Evolutionary conservation across 2,888 invertebrate genomes (phyloP).

Genomic region (Melanargia galathea): DNA sequence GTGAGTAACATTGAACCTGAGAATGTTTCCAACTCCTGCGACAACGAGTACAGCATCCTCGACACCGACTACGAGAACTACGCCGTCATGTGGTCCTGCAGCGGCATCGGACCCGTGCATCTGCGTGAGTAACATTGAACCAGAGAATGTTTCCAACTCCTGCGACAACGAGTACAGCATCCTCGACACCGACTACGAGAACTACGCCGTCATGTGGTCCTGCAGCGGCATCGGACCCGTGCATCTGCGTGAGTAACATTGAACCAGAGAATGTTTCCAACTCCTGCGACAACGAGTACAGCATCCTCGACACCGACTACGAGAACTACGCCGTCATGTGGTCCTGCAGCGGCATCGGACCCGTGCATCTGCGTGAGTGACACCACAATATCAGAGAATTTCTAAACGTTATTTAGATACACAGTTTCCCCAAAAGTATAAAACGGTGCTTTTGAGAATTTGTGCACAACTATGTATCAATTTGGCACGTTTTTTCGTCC

Average conservation of each 20-base stretch:
- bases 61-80: slow-evolving; percentile 89
- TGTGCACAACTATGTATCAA: too few species aligned
- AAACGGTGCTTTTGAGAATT: too few species aligned
- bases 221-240: slow-evolving; percentile 88
- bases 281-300: slow-evolving; percentile 86
- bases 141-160: slow-evolving; percentile 79
- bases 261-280: slow-evolving; percentile 69
- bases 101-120: slow-evolving; percentile 87
- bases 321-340: slow-evolving; percentile 88
- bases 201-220: slow-evolving; percentile 89
- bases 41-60: slow-evolving; percentile 86
- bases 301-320: slow-evolving; percentile 89
- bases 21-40: slow-evolving; percentile 86
- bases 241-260: slow-evolving; percentile 83
- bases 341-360: slow-evolving; percentile 88
- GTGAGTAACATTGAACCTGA: too few species aligned
- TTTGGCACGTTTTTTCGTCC: too few species aligned
- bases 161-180: slow-evolving; percentile 87
- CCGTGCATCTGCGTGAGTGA: slow-evolving; percentile 86
- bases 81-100: slow-evolving; percentile 90
- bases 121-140: slow-evolving; percentile 80
- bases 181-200: slow-evolving; percentile 89
- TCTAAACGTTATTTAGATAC: too few species aligned
- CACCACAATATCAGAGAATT: too few species aligned
- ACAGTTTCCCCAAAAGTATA: too few species aligned